Evolutionary conservation across 2,888 invertebrate species (phyloP), one percentile per base, ranked within the genome.

Genomic region (Lamproptera curius): DNA sequence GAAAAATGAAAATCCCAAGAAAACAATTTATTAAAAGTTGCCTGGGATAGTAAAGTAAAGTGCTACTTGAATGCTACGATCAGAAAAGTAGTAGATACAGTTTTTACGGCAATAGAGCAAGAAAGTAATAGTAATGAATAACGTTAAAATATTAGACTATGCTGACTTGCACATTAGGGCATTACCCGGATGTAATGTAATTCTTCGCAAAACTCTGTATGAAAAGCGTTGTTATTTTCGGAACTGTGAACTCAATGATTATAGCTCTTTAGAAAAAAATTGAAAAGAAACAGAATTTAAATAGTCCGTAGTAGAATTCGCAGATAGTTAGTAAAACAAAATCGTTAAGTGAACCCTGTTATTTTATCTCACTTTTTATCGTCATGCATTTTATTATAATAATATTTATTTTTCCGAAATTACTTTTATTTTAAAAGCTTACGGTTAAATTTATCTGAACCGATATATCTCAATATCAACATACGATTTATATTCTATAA

Each of bases 1-100:
- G 76, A 77, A 74, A 79, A 81, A 78, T 76, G 63, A 73, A 73
- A 73, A 65, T 66, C 63, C 62, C 64, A 64, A 63, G 64, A 72
- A 64, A 76, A 74, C 75, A 79, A 78, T 75, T 73, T 66, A 58
- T 60, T 58, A 64, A 55, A 63, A 73, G 76, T 76, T 74, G 76
- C 70, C 61, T 53, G 34, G 39, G 50, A 42, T 34, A 42, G 16
- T 17, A 43, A 47, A 38, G 16, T 17, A 43, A 47, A 38, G 11
- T 36, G 20, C 49, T 49, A 49, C 44, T 35, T 33, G 49, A 43
- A 9, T 39, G 17, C 49, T 49, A 49, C 35, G 37, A 28, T 35
- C 35, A 28, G n/a, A 39, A 41, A 39, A 28, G 28, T 16, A 44
- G n/a, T 35, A 10, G 16, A 36, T 46, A 40, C 28, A 49, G 28